Evolutionary conservation across 2,888 invertebrate genomes (phyloP), one percentile per base, ranked within the genome.

Genomic region (Tanaodytes sp.): DNA sequence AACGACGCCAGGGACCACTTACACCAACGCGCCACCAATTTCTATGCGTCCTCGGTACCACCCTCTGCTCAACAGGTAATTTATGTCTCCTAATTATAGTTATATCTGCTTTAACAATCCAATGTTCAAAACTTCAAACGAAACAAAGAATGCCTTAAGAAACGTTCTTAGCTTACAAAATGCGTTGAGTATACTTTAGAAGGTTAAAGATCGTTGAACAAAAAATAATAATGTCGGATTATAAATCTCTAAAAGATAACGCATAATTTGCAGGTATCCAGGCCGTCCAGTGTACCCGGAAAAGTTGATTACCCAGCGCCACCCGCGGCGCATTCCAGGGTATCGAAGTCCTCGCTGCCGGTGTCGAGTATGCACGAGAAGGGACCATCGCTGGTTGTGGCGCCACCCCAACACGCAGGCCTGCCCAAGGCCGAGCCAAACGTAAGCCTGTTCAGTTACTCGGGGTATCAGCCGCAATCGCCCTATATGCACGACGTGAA

Each of bases 381-480:
- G 59, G 46, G 77, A 16, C 72, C 76, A 19, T 71, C 76, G 58
- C 64, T 65, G 36, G 68, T 68, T n/a, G 55, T 71, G 64, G 18
- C 74, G 73, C 52, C 64, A 6, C 76, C 76, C 20, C 75, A 79
- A 18, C 82, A 81, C 73, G 76, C 80, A 67, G 73, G 80, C 3
- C 75, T 86, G 19, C 86, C 86, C n/a, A 91, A 91, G 79, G 89
- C 89, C 49, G 92, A 92, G 82, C 89, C 91, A 15, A 91, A 90
- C 83, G 90, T 90, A 78, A 87, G 88, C 52, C 86, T 91, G 73
- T 92, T 91, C 84, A 89, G 89, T 77, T 92, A 92, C 82, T 88
- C 90, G 63, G 84, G 87, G 58, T 90, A 90, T 79, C 87, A 86
- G 74, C 85, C 88, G 14, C 85, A 82, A 54, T 63, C 81, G 1